These are phyloP conservation scores for Mythimna vitellina DNA, from an alignment of 2,888 invertebrate species.

Conservation along the genomic window DNA sequence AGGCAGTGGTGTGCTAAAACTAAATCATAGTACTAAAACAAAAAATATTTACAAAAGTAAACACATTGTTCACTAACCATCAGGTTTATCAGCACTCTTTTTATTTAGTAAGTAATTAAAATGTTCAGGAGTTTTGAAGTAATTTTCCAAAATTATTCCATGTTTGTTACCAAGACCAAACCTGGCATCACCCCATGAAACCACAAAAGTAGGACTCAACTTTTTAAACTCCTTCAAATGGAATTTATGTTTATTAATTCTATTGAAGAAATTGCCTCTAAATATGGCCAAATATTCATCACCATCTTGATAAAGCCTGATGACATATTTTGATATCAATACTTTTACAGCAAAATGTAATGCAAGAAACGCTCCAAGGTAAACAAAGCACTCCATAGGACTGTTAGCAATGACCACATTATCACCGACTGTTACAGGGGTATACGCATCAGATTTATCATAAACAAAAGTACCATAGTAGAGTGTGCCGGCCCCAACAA, in stretches of 20 bases:
- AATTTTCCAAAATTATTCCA: slow-evolving; percentile 82
- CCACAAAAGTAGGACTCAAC: slow-evolving; percentile 76
- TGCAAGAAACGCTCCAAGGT: slow-evolving; percentile 79
- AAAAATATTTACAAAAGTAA: slow-evolving; percentile 11
- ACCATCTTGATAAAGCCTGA: slow-evolving; percentile 83
- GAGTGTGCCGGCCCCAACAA: slow-evolving; percentile 68
- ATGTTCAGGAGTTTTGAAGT: slow-evolving; percentile 85
- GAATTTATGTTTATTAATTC: slow-evolving; percentile 79
- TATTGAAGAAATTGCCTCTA: slow-evolving; percentile 79
- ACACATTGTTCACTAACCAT: slow-evolving; percentile 35
- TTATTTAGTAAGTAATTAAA: slow-evolving; percentile 81
- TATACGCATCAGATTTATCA: slow-evolving; percentile 74
- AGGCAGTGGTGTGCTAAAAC: background rate
- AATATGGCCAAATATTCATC: slow-evolving; percentile 85
- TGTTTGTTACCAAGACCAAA: slow-evolving; percentile 82
- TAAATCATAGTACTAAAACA: slow-evolving; percentile 19
- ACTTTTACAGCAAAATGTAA: slow-evolving; percentile 81
- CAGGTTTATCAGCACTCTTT: slow-evolving; percentile 64
- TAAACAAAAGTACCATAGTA: slow-evolving; percentile 80
- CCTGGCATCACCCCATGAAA: slow-evolving; percentile 84
- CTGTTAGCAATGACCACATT: slow-evolving; percentile 83
- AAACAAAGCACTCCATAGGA: slow-evolving; percentile 79
- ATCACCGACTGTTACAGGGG: slow-evolving; percentile 78
- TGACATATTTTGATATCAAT: slow-evolving; percentile 82
- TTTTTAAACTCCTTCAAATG: slow-evolving; percentile 82